Evolutionary conservation across 2,113 vertebrate species (phyloP).

Genomic region (Aphelocoma coerulescens): DNA sequence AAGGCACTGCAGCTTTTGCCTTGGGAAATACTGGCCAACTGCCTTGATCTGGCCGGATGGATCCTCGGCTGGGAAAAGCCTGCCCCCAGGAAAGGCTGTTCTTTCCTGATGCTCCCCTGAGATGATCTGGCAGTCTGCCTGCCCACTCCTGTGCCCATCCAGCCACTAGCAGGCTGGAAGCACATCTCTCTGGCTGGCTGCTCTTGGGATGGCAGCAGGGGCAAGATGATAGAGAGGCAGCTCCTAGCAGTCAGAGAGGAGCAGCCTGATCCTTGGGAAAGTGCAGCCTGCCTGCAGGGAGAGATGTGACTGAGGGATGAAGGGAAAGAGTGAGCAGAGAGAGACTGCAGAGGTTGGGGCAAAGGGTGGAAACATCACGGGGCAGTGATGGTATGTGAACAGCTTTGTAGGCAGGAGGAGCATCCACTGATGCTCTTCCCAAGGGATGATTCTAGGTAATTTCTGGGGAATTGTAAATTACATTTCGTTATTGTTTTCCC

Average conservation of each 20-base stretch:
- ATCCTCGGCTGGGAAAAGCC: background rate
- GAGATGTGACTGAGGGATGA: fast-evolving
- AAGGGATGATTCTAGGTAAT: background rate
- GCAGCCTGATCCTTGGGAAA: background rate
- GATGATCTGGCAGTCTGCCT: background rate
- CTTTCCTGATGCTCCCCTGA: background rate
- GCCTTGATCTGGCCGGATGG: background rate
- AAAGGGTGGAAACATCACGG: fast-evolving
- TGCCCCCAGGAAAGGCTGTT: background rate
- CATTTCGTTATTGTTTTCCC: background rate
- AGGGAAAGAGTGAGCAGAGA: background rate
- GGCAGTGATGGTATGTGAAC: fast-evolving
- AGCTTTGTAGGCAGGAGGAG: background rate
- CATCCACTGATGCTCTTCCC: background rate
- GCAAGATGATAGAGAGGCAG: background rate
- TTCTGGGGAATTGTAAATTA: background rate
- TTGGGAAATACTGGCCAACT: background rate
- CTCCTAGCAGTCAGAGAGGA: background rate
- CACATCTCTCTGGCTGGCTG: background rate
- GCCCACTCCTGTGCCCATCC: background rate
- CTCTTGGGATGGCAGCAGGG: background rate
- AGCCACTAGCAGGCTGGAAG: background rate
- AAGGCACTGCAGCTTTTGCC: background rate
- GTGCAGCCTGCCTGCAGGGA: background rate
- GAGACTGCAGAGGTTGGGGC: background rate